phyloP scores from a whole-genome alignment of 2,113 vertebrate genomes.

The Pantherophis guttatus region DNA sequence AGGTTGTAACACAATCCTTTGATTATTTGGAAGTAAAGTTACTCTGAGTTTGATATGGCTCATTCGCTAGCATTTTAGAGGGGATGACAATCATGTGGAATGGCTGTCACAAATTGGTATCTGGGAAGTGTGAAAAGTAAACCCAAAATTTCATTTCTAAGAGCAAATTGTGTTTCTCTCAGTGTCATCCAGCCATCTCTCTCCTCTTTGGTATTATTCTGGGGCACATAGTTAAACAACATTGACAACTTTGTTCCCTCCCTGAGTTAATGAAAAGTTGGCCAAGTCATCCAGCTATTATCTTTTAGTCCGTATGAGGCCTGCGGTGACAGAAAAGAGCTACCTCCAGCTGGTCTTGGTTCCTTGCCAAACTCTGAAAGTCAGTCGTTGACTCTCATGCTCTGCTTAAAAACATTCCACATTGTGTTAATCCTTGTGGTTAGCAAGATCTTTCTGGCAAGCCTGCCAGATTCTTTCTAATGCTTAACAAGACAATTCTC shows the following conservation, averaged over 20 bases:
- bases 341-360: slow-evolving; percentile 42
- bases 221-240: background rate
- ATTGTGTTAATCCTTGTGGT: slow-evolving; percentile 37
- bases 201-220: background rate
- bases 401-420: slow-evolving; percentile 38
- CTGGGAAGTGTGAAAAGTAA: background rate
- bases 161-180: background rate
- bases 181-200: background rate
- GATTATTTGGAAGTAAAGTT: background rate
- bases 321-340: slow-evolving; percentile 54
- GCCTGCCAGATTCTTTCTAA: slow-evolving; percentile 10
- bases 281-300: slow-evolving; percentile 26
- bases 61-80: background rate
- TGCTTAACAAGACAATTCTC: background rate
- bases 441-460: slow-evolving; percentile 47
- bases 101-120: background rate
- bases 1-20: no score
- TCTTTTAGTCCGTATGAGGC: slow-evolving; percentile 25
- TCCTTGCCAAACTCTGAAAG: slow-evolving; percentile 41
- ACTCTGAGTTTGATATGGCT: background rate
- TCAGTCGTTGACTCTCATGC: slow-evolving; percentile 49
- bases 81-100: background rate
- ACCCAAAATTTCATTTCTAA: background rate
- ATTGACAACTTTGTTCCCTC: slow-evolving; percentile 1
- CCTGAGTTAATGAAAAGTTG: slow-evolving; percentile 6